Base-by-base conservation (phyloP, 2,888 invertebrate species). In the Drosophila lutescens region DNA sequence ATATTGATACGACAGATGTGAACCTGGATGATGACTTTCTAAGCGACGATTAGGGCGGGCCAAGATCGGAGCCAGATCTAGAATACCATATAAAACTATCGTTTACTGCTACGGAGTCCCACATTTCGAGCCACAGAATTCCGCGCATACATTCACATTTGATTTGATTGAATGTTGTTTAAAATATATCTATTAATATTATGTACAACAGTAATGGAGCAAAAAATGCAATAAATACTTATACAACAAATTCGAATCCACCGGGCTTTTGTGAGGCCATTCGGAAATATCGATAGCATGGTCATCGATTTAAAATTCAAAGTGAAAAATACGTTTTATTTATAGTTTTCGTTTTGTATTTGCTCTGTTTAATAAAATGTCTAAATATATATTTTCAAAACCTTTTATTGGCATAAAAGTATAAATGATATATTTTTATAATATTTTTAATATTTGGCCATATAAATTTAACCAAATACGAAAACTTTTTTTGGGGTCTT, bases 1-100 rank as follows among this genome's bases (percentile, higher is more conserved):
- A 94, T 89, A 95, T 96, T 77, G 96, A 96, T 90, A 94, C 95
- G 60, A 94, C 94, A 91, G 96, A 95, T 91, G 94, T 96, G 68
- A 95, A 95, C 92, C 92, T 96, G 85, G 96, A 96, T 88, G 95
- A 95, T 65, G 91, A 91, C 88, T 93, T 95, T 79, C 91, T 95
- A 74, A 95, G 94, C 85, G 95, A 96, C 91, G 90, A 90, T 73
- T 88, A 81, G 73, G 55, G 34, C 36, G 55, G 23, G 40, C 23
- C 34, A 43, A 32, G 47, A 53, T n/a, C 47, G 41, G 23, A 65
- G 51, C 66, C 67, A 59, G 34, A 59, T 51, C 58, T 74, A 78
- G 67, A 68, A 72, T 74, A 70, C 59, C 58, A 56, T 67, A 53
- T 34, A 71, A 69, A 47, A 71, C 47, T 54, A 71, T 57, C 60